Evolutionary conservation across 2,888 invertebrate genomes (phyloP).

Genomic region (Agelastica alni): DNA sequence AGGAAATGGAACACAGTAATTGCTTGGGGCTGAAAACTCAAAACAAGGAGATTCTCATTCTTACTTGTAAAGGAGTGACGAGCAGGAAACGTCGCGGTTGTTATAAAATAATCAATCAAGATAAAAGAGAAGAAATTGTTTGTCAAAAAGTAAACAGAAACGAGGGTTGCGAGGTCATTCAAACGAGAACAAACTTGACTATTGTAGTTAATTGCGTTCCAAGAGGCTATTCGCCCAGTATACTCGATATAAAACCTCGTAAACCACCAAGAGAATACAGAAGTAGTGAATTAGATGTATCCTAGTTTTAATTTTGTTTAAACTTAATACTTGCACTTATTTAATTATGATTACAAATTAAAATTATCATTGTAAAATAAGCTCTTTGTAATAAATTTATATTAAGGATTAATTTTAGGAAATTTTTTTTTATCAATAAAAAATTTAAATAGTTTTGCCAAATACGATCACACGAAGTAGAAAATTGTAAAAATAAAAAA

Average conservation of each 20-base stretch:
- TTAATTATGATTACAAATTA: no score
- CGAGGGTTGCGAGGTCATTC: slow-evolving; percentile 29
- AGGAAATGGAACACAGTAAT: slow-evolving; percentile 21
- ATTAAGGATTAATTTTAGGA: no score
- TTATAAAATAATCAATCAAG: slow-evolving; percentile 32
- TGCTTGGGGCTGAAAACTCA: slow-evolving; percentile 32
- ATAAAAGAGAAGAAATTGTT: slow-evolving; percentile 31
- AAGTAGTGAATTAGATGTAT: no score
- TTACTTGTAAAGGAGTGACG: slow-evolving; percentile 26
- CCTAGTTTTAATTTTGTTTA: no score
- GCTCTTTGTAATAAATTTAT: no score
- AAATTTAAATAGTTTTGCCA: no score
- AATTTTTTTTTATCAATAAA: no score
- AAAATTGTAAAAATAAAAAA: no score
- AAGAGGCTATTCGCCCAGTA: slow-evolving; percentile 13
- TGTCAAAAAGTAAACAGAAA: slow-evolving; percentile 29
- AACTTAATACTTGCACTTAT: no score
- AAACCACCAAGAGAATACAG: slow-evolving; percentile 8
- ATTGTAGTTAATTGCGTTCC: slow-evolving; percentile 27
- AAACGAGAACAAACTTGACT: slow-evolving; percentile 28
- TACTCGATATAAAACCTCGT: slow-evolving; percentile 5
- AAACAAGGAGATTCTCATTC: slow-evolving; percentile 29
- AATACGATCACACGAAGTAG: no score
- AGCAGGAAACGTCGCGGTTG: slow-evolving; percentile 32
- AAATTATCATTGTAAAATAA: no score